These are phyloP conservation scores for Zonitis immaculata DNA, from an alignment of 2,888 invertebrate species.

Conservation along the genomic window DNA sequence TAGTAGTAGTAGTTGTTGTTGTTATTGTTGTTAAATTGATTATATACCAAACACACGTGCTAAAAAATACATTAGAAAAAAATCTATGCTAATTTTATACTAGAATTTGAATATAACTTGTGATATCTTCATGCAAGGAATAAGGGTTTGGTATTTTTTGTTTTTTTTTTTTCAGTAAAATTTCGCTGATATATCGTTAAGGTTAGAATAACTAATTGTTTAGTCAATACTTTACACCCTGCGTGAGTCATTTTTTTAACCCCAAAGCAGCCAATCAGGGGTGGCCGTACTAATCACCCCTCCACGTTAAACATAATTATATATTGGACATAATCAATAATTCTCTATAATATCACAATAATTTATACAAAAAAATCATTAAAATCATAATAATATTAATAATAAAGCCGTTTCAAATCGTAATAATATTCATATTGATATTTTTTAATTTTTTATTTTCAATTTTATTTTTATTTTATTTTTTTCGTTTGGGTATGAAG, in stretches of 20 bases:
- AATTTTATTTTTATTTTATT: background rate
- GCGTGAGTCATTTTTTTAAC: constrained; percentile 52
- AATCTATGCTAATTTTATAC: constrained; percentile 15
- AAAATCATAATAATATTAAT: too few relatives aligned
- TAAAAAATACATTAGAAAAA: constrained; percentile 5
- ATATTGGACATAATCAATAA: constrained; percentile 51
- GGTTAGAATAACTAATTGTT: constrained; percentile 50
- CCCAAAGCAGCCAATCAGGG: constrained; percentile 50
- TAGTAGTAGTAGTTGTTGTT: constrained; percentile 9
- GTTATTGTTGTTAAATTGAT: background rate
- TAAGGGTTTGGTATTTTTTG: background rate
- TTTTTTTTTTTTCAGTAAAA: too few relatives aligned
- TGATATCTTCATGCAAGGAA: constrained; percentile 16
- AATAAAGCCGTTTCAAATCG: too few relatives aligned
- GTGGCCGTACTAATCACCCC: constrained; percentile 49
- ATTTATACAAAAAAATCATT: constrained; percentile 10
- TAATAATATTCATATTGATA: too few relatives aligned
- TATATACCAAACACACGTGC: constrained; percentile 9
- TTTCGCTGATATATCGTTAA: constrained; percentile 31
- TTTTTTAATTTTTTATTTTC: too few relatives aligned
- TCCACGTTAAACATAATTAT: constrained; percentile 49
- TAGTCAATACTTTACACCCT: constrained; percentile 53
- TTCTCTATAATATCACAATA: constrained; percentile 32
- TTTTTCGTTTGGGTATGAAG: too few relatives aligned
- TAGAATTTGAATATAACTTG: constrained; percentile 7